Conservation (phyloP, 53 echinoderm and acorn worm genomes). For the Antedon mediterranea region DNA sequence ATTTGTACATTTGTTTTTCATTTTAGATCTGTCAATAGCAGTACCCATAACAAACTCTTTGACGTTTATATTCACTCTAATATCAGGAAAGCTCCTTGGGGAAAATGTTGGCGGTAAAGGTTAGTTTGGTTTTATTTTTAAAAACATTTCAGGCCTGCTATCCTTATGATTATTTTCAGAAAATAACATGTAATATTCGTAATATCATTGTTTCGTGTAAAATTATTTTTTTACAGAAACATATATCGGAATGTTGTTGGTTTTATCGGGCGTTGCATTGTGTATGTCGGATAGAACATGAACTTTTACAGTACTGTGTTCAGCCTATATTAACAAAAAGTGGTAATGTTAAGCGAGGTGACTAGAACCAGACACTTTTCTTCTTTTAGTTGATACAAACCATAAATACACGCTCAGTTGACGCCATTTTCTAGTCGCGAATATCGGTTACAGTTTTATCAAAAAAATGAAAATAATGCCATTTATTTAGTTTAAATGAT, state of each 20-base stretch:
- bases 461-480: too few relatives aligned
- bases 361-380: too few relatives aligned
- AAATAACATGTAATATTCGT: not conserved
- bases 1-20: not conserved
- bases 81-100: slow-evolving; percentile 58
- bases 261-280: slow-evolving; percentile 59
- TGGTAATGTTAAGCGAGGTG: too few relatives aligned
- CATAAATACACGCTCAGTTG: too few relatives aligned
- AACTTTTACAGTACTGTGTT: not conserved
- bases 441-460: too few relatives aligned
- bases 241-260: slow-evolving; percentile 60
- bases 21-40: slow-evolving; percentile 67
- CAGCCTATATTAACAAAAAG: too few relatives aligned
- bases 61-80: slow-evolving; percentile 72
- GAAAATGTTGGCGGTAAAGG: slow-evolving; percentile 82
- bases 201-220: not conserved
- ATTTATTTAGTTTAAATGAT: too few relatives aligned
- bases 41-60: slow-evolving; percentile 82
- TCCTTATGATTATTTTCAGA: not conserved
- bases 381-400: too few relatives aligned
- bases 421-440: too few relatives aligned
- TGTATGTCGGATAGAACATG: slow-evolving; percentile 74
- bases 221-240: slow-evolving; percentile 40
- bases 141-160: not conserved
- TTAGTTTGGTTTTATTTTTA: slow-evolving; percentile 1